These are phyloP conservation scores for Paradoxurus hermaphroditus DNA, from an alignment of 2,113 vertebrate genomes.

Conservation along the genomic window DNA sequence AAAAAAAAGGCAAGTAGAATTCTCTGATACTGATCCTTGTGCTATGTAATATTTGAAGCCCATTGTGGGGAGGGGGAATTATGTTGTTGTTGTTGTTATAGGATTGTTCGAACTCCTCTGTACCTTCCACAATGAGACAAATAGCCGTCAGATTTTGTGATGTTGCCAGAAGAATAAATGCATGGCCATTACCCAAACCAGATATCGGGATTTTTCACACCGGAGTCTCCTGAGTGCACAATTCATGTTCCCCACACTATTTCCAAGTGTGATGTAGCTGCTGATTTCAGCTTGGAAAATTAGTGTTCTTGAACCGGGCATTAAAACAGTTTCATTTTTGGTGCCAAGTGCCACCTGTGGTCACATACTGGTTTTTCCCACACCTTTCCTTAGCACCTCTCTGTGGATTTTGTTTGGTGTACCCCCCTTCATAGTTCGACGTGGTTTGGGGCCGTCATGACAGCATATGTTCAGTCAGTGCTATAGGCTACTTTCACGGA, in stretches of 20 bases:
- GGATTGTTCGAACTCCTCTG: neutral
- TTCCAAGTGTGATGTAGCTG: constrained; percentile 42
- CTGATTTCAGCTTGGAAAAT: constrained; percentile 32
- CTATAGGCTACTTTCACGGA: neutral
- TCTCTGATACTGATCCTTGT: neutral
- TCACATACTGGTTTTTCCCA: constrained; percentile 32
- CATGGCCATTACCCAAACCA: neutral
- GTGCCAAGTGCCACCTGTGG: constrained; percentile 65
- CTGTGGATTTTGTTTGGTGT: neutral
- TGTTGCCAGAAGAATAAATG: neutral
- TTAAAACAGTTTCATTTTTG: neutral
- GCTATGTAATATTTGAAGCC: neutral
- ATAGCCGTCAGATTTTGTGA: neutral
- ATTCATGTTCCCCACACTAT: constrained; percentile 55
- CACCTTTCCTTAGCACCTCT: constrained; percentile 51
- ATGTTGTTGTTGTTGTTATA: neutral
- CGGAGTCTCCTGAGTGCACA: constrained; percentile 44
- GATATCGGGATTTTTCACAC: constrained; percentile 33
- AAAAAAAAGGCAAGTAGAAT: neutral
- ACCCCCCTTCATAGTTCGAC: neutral
- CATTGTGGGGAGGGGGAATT: neutral
- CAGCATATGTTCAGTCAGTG: constrained; percentile 4
- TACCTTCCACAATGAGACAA: neutral
- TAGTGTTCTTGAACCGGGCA: neutral
- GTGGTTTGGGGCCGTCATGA: neutral